phyloP scores from a whole-genome alignment of 2,797 vertebrate genomes.

The Austrolebias charrua region DNA sequence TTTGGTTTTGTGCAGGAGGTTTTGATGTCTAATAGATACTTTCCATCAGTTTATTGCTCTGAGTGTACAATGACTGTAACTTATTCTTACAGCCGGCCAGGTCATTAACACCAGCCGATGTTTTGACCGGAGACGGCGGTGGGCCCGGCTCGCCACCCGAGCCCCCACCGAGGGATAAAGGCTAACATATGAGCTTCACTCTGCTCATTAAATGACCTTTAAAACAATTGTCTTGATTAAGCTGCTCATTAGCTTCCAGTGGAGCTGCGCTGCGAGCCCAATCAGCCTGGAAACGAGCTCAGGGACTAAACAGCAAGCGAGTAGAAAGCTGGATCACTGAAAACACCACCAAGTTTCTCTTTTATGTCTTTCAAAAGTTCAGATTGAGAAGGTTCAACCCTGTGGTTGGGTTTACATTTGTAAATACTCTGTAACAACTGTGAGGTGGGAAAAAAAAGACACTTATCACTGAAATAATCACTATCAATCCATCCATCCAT shows the following conservation, averaged over 20 bases:
- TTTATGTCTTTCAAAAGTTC: no score
- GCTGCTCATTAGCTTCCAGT: slow-evolving; percentile 56
- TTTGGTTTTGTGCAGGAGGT: no score
- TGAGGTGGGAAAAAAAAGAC: no score
- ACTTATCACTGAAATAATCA: no score
- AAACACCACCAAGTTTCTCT: no score
- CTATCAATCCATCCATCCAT: no score
- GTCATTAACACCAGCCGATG: slow-evolving; percentile 66
- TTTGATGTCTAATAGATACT: no score
- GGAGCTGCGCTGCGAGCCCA: slow-evolving; percentile 29
- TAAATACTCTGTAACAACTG: no score
- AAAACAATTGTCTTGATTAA: slow-evolving; percentile 66
- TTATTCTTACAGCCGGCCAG: neutral
- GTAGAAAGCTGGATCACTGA: no score
- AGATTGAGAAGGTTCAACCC: no score
- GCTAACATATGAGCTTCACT: slow-evolving; percentile 74
- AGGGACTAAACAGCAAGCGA: neutral
- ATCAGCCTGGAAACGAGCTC: slow-evolving; percentile 22
- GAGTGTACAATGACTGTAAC: neutral
- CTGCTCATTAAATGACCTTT: slow-evolving; percentile 76
- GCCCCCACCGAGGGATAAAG: slow-evolving; percentile 65
- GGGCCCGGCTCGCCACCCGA: slow-evolving; percentile 38
- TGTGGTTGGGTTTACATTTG: no score
- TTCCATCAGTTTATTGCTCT: no score
- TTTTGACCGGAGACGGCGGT: slow-evolving; percentile 70